Percentiles rank a stretch among this genome's conserved stretches.
Conservation (phyloP, 1,140 invertebrate genomes). For the Solenopsis invicta region DNA sequence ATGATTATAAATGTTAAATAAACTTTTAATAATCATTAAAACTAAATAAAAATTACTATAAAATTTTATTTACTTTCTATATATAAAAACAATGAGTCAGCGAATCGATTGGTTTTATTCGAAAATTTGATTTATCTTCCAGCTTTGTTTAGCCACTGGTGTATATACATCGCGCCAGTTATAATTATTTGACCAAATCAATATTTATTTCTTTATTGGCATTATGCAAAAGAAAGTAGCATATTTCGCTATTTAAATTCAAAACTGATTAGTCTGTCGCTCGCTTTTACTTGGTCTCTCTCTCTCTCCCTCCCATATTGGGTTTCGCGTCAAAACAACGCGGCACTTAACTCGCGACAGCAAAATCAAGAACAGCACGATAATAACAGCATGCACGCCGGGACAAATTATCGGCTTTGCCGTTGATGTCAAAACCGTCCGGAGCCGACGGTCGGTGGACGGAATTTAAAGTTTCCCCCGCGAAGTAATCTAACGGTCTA, state of each 20-base stretch:
- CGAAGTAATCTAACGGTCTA: constrained; percentile 14
- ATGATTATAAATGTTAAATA: no score
- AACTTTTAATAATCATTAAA: no score
- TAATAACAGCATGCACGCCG: constrained; percentile 2
- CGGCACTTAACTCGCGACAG: not conserved
- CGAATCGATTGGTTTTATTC: not conserved
- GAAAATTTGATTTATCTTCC: constrained; percentile 6
- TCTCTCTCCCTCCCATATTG: not conserved
- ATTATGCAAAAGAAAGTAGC: not conserved
- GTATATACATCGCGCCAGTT: not conserved
- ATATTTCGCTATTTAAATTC: constrained; percentile 13
- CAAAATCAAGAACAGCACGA: constrained; percentile 1
- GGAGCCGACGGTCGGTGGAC: not conserved
- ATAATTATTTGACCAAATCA: not conserved
- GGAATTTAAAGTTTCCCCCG: not conserved
- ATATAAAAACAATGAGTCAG: not conserved
- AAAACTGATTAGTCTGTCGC: not conserved
- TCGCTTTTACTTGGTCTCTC: not conserved
- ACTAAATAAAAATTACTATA: no score
- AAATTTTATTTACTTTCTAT: no score
- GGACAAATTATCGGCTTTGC: constrained; percentile 38
- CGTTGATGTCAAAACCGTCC: constrained; percentile 40
- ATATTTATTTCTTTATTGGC: not conserved
- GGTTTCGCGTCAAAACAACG: constrained; percentile 9
- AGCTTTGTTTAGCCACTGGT: not conserved